Base-by-base conservation (phyloP, 2,113 vertebrate species). In the Cathartes aura region DNA sequence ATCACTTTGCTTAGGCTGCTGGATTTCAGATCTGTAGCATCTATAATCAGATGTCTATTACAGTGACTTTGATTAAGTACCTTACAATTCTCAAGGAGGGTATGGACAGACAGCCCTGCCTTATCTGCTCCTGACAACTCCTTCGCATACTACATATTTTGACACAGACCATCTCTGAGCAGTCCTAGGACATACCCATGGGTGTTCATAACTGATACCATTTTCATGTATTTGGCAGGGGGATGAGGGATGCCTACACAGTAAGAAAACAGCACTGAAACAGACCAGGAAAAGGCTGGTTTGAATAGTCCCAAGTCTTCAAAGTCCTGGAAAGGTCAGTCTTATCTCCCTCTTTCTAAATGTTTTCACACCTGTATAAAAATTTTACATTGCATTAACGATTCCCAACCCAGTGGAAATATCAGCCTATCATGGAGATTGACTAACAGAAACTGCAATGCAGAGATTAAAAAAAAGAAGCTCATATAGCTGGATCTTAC, bases 91-190 rank as follows among this genome's bases (percentile, higher is more conserved):
- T 18, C 36, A 29, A 13, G 48, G 43, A 80, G 32, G 15, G 32
- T 22, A 40, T 11, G 30, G 36, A 50, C 20, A 63, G 68, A 26
- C 19, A 62, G 36, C 36, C 12, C 67, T 50, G 48, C 42, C 62
- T 63, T 38, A 45, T 34, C 60, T 50, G 53, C 38, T 70, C 14
- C 55, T 8, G 12, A 38, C 42, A 81, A 24, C 19, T 29, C 40
- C 84, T 45, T 50, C 0, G 0, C 15, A 48, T 9, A 7, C 23
- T 17, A 27, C 4, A 0, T 42, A 38, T 34, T 64, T 30, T 60
- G 22, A 45, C n/a, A 50, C 11, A 63, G n/a, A 29, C 7, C 23
- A 50, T 24, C 70, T 71, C 45, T 29, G 42, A 40, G 66, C 13
- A 72, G 34, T 11, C 47, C 72, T 47, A 67, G 36, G 27, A 63